Conservation (phyloP, 1,140 invertebrate species). For the Zaprionus gabonicus region DNA sequence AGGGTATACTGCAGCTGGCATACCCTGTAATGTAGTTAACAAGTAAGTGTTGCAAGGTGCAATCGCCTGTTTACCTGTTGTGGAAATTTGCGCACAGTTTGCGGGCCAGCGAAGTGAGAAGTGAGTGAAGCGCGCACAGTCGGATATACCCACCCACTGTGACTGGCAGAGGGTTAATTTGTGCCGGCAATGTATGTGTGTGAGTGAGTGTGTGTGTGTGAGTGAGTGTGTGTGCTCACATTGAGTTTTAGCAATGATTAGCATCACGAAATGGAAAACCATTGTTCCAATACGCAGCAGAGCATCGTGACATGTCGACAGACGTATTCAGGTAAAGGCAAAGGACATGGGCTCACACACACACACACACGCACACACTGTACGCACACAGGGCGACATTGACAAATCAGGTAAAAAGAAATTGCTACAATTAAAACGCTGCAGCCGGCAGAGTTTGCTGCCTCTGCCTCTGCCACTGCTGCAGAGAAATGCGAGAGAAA, state of each 20-base stretch:
- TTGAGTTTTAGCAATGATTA: constrained; percentile 78
- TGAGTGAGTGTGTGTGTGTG: constrained; percentile 14
- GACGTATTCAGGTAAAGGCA: constrained; percentile 66
- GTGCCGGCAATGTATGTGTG: constrained; percentile 2
- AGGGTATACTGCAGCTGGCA: background rate
- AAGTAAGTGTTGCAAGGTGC: constrained; percentile 44
- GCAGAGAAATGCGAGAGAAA: constrained; percentile 4
- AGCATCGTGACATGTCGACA: constrained; percentile 16
- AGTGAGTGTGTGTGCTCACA: constrained; percentile 28
- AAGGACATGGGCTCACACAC: constrained; percentile 9
- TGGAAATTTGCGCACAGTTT: constrained; percentile 8
- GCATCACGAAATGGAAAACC: constrained; percentile 74
- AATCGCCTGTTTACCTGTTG: constrained; percentile 62
- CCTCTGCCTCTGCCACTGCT: background rate
- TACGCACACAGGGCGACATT: constrained; percentile 45
- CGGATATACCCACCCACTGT: constrained; percentile 46
- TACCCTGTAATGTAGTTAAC: background rate
- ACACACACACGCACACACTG: background rate
- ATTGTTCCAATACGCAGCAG: constrained; percentile 77
- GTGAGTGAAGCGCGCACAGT: constrained; percentile 57
- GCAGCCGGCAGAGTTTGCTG: background rate
- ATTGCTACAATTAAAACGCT: constrained; percentile 59
- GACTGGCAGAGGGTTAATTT: constrained; percentile 64
- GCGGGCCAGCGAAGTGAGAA: constrained; percentile 21
- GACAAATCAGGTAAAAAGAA: constrained; percentile 61